Base-by-base conservation (phyloP, 2,888 invertebrate species). In the Archips xylosteana region DNA sequence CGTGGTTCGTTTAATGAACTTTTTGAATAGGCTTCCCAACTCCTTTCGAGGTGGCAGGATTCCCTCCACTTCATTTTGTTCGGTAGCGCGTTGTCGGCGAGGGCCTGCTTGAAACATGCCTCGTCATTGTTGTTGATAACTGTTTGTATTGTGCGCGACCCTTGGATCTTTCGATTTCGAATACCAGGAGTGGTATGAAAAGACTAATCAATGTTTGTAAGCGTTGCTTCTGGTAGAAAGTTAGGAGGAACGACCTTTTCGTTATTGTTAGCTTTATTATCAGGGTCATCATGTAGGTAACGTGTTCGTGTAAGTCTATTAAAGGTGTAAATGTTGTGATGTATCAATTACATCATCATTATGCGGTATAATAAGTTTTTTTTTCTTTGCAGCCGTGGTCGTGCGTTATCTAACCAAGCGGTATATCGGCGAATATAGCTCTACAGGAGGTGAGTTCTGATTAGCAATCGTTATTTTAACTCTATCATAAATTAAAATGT, bases 401-500 rank as follows among this genome's bases (percentile, higher is more conserved):
- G 97, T 97, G 85, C 96, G 97, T 84, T 97, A 97, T 92, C 94
- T 97, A 83, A 97, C 97, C 77, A 97, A 96, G 91, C 95, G 97
- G 82, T 97, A 97, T 89, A 97, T 97, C 85, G 97, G 97, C 80
- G 97, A 97, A 95, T 97, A 97, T 94, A 97, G 97, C 92, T 97
- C 97, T 76, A 96, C 96, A 81, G 96, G 96, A 90, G 97, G 97
- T 97, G 88, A 96, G 96, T 95, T 42, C 74, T 75, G 63, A 64
- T 74, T 51, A 51, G 4, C n/a, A 4, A n/a, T 3, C 59, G 70
- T 70, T 64, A 60, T 10, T 74, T 34, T 8, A 23, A 64, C 42
- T 71, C 61, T 47, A 62, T 57, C 68, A 8, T 61, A 42, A 73
- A 64, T 72, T 63, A 54, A 68, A 64, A 71, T 64, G 45, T 67